These are phyloP conservation scores for Cordilura impudica DNA, from an alignment of 2,888 invertebrate genomes.

Conservation along the genomic window DNA sequence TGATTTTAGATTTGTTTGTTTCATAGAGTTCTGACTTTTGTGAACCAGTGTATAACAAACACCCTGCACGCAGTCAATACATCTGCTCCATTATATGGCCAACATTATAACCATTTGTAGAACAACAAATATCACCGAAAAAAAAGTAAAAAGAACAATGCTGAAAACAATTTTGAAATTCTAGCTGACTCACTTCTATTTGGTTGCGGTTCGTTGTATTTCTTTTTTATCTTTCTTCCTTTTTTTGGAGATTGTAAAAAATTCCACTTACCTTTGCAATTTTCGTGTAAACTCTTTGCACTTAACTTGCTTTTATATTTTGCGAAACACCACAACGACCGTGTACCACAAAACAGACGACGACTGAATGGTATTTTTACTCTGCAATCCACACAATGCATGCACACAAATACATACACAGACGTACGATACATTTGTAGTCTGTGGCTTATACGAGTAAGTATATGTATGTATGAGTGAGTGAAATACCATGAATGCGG, in stretches of 20 bases:
- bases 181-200: conserved; percentile 48
- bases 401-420: conserved; percentile 1
- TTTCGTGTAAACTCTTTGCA: conserved; percentile 49
- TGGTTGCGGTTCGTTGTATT: conserved; percentile 41
- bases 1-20: no score
- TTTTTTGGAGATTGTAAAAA: conserved; percentile 35
- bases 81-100: conserved; percentile 28
- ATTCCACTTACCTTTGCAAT: conserved; percentile 53
- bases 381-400: conserved; percentile 17
- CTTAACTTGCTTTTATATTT: conserved; percentile 49
- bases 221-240: not conserved
- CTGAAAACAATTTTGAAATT: conserved; percentile 55
- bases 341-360: conserved; percentile 39
- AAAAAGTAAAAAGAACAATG: conserved; percentile 32
- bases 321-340: conserved; percentile 42
- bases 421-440: not conserved
- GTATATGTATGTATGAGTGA: not conserved
- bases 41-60: not conserved
- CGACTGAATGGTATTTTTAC: conserved; percentile 29
- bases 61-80: conserved; percentile 19
- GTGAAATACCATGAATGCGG: conserved; percentile 14
- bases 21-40: no score
- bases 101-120: conserved; percentile 22
- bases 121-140: conserved; percentile 31
- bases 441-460: not conserved